Evolutionary conservation across 1,140 invertebrate genomes (phyloP), one percentile per base, ranked within the genome.

Genomic region (Drosophila sproati): DNA sequence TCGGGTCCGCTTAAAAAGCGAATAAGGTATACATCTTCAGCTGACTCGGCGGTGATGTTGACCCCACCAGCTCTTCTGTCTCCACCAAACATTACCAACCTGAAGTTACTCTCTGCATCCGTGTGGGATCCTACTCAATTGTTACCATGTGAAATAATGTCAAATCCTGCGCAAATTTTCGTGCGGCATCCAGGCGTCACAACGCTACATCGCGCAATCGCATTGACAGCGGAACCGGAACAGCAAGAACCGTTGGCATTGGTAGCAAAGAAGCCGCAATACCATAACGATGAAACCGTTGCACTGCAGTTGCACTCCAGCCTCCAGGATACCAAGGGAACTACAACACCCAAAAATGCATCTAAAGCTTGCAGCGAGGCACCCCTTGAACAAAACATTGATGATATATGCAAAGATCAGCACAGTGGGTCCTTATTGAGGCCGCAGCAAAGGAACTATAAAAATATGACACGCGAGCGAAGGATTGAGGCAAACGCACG

Each of bases 401-500:
- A 48, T 69, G 81, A 59, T 47, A 31, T 62, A 29, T 6, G 43
- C 32, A 72, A 70, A 50, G 48, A 60, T 64, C 45, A 41, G 20
- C n/a, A 52, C 10, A 10, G 20, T 52, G 1, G 50, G 12, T 52
- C 48, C 31, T 43, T 34, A 35, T 45, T 50, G 8, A 93, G 94
- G 6, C 93, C 94, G 32, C 95, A 97, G 56, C 96, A 97, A 80
- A 95, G 97, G 70, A 98, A 98, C 91, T 98, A 98, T 92, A 98
- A 98, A 91, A 98, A 98, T 89, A 98, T 98, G 97, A 98, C 97
- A 0, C 93, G 97, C 31, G 97, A 98, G 86, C 94, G 98, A 70
- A 93, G 98, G 35, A 98, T 98, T 81, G 98, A 99, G 92, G 98
- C 98, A 0, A 99, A 99, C 85, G 98, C 98, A 0, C 94, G 98